A percentile compares a stretch with the other conserved stretches of the same genome.
Evolutionary conservation across 2,888 invertebrate genomes (phyloP).

Genomic region (Tachystola acroxantha): DNA sequence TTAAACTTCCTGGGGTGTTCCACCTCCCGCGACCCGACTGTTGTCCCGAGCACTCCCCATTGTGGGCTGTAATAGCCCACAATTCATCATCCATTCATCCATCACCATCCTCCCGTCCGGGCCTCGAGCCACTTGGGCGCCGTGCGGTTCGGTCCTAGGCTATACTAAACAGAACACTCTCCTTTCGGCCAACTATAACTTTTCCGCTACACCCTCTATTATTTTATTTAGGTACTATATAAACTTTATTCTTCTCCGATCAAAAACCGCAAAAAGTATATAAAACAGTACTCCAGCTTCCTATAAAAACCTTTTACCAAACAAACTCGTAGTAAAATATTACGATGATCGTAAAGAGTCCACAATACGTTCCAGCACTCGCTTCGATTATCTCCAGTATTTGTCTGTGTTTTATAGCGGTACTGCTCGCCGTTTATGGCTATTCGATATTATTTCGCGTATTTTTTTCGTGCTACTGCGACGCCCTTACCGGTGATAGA

Average conservation of each 20-base stretch:
- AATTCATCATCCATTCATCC: no score
- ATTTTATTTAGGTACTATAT: no score
- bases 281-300: slow-evolving; percentile 17
- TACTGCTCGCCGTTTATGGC: slow-evolving; percentile 58
- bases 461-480: slow-evolving; percentile 55
- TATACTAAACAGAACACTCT: no score
- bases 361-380: slow-evolving; percentile 67
- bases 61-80: no score
- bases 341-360: slow-evolving; percentile 65
- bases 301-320: slow-evolving; percentile 50
- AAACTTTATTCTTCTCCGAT: neutral
- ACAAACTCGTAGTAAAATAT: slow-evolving; percentile 68
- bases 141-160: no score
- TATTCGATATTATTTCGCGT: slow-evolving; percentile 74
- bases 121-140: no score
- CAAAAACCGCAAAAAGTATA: slow-evolving; percentile 18
- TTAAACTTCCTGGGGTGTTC: no score
- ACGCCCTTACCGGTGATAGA: slow-evolving; percentile 21
- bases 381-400: slow-evolving; percentile 66
- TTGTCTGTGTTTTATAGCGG: slow-evolving; percentile 74
- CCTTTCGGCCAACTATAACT: no score
- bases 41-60: no score
- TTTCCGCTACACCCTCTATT: no score
- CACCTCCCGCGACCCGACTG: no score
- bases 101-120: no score